Percentiles rank a stretch among this genome's conserved stretches.
phyloP scores from a whole-genome alignment of 2,113 vertebrate genomes.

The Plestiodon gilberti region DNA sequence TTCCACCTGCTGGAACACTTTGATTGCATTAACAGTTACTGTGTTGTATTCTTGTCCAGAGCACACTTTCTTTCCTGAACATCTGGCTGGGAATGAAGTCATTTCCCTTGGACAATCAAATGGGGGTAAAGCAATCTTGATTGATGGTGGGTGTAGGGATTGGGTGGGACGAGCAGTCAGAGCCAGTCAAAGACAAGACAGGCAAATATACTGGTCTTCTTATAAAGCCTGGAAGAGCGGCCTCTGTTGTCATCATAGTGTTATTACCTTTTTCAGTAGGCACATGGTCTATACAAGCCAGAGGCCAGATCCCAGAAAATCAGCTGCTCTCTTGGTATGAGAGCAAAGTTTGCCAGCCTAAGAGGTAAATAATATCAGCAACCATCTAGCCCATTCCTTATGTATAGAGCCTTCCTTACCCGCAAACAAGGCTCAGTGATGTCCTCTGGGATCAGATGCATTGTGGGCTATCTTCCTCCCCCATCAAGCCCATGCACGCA shows the following conservation, averaged over 20 bases:
- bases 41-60: neutral
- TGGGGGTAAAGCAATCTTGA: slow-evolving; percentile 16
- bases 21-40: neutral
- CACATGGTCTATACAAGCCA: neutral
- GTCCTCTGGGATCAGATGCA: no score
- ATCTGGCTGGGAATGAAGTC: neutral
- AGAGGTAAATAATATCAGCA: neutral
- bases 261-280: neutral
- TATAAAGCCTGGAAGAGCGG: neutral
- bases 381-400: neutral
- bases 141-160: neutral
- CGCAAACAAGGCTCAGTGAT: no score
- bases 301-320: neutral
- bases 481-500: no score
- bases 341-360: neutral
- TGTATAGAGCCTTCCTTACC: no score
- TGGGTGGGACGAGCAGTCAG: neutral
- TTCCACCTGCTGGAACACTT: neutral
- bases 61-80: neutral
- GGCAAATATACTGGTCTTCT: neutral
- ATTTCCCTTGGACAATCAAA: slow-evolving; percentile 6
- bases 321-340: neutral
- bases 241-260: neutral
- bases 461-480: no score
- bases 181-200: neutral